Evolutionary conservation across 1,140 invertebrate genomes (phyloP).

Genomic region (Trialeurodes vaporariorum): DNA sequence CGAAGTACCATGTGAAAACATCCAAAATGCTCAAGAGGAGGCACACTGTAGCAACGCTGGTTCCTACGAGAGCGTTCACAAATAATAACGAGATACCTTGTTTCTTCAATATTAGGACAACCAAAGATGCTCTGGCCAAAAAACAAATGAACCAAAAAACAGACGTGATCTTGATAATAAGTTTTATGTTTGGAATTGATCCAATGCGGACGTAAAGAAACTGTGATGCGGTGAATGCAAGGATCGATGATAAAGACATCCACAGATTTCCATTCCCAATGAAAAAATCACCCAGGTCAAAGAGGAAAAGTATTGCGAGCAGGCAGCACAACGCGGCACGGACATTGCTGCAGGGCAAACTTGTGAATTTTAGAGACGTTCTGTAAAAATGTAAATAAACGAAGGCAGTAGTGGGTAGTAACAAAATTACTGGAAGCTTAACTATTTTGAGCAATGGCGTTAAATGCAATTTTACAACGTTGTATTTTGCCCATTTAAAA

Average conservation of each 20-base stretch:
- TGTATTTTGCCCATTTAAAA: no score
- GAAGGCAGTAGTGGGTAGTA: no score
- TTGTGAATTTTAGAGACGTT: not conserved
- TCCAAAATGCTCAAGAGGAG: not conserved
- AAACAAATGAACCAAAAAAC: not conserved
- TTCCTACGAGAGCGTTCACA: not conserved
- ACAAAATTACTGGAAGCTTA: no score
- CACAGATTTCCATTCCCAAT: not conserved
- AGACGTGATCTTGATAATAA: not conserved
- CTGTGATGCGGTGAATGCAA: not conserved
- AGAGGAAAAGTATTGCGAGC: not conserved
- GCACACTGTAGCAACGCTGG: not conserved
- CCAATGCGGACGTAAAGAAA: not conserved
- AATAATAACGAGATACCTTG: not conserved
- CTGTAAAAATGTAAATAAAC: no score
- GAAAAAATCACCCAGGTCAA: not conserved
- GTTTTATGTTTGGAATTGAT: not conserved
- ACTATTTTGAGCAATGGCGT: no score
- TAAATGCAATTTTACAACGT: no score
- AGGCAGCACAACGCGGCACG: not conserved
- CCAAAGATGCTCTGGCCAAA: not conserved
- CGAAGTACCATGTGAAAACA: not conserved
- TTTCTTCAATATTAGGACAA: not conserved
- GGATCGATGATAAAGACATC: not conserved
- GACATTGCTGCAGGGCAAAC: not conserved